Evolutionary conservation across 2,797 vertebrate species (phyloP).

Genomic region (Ispidina lecontei): DNA sequence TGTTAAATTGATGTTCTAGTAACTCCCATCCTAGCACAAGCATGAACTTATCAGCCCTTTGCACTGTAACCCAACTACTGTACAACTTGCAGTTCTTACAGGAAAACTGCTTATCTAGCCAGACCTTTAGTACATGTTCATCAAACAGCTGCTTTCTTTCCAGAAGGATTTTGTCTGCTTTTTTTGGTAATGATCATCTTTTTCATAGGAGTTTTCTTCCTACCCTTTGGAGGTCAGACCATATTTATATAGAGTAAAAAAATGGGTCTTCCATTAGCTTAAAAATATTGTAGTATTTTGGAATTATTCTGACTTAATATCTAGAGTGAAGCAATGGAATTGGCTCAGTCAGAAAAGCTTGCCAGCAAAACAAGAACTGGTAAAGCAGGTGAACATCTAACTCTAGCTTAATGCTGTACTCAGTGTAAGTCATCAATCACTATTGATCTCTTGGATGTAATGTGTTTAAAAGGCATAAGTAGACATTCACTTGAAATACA

Average conservation of each 20-base stretch:
- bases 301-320: not conserved
- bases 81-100: not conserved
- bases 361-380: not conserved
- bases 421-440: not conserved
- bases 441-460: not conserved
- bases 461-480: not conserved
- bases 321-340: not conserved
- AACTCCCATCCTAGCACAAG: not conserved
- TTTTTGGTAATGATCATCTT: not conserved
- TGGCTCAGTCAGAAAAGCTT: not conserved
- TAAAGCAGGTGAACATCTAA: not conserved
- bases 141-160: not conserved
- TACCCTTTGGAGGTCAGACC: not conserved
- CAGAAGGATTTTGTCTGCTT: not conserved
- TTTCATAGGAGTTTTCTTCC: not conserved
- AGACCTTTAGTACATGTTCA: rapidly evolving
- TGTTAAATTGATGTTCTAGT: not conserved
- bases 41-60: not conserved
- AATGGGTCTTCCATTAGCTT: not conserved
- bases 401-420: not conserved
- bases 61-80: not conserved
- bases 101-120: not conserved
- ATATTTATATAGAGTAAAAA: not conserved
- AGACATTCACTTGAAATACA: not conserved
- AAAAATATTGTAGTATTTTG: not conserved